Percentiles rank a stretch among this genome's conserved stretches.
Evolutionary conservation across 2,797 vertebrate genomes (phyloP).

Genomic region (Tapera naevia): DNA sequence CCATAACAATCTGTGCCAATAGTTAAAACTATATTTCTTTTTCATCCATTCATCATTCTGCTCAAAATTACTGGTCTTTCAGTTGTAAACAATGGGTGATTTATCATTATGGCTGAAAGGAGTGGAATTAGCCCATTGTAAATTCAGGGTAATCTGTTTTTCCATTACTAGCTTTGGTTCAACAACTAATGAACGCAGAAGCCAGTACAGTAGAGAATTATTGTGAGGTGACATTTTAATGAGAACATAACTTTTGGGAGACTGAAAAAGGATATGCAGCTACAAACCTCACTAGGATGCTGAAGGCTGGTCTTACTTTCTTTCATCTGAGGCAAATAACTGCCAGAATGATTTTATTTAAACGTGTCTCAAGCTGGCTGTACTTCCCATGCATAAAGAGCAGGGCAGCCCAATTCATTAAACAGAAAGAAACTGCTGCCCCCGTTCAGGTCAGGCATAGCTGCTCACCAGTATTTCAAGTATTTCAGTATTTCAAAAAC

Average conservation of each 20-base stretch:
- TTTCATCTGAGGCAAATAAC: not conserved
- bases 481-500: too few relatives aligned
- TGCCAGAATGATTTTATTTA: conserved; percentile 5
- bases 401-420: not conserved
- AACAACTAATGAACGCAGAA: conserved; percentile 48
- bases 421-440: not conserved
- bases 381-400: not conserved
- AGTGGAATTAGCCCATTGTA: conserved; percentile 28
- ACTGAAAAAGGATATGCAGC: not conserved
- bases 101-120: conserved; percentile 1
- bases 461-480: not conserved
- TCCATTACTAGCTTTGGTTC: conserved; percentile 21
- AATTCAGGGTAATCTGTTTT: conserved; percentile 49
- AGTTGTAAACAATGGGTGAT: conserved; percentile 38
- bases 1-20: not conserved
- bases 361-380: not conserved
- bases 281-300: not conserved
- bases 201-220: not conserved
- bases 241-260: conserved; percentile 39
- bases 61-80: not conserved
- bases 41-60: conserved; percentile 9
- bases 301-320: not conserved
- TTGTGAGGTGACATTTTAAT: conserved; percentile 55
- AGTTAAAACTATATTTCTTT: conserved; percentile 22
- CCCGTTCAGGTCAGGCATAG: not conserved